These are phyloP conservation scores for Adela reaumurella DNA, from an alignment of 2,888 invertebrate species.

Conservation along the genomic window DNA sequence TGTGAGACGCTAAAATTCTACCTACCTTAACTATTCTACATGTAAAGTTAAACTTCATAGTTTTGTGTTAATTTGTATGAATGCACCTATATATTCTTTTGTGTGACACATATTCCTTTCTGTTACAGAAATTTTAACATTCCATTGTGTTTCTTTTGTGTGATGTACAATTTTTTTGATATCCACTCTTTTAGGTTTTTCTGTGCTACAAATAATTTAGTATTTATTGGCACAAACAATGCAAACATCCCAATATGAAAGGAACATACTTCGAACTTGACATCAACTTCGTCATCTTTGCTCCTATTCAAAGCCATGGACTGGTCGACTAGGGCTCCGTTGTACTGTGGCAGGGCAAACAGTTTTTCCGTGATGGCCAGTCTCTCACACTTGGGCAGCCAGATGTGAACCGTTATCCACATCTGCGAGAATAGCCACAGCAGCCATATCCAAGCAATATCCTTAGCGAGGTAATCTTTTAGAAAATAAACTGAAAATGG, in stretches of 20 bases:
- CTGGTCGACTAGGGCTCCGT: slow-evolving; percentile 78
- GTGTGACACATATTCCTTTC: too few relatives aligned
- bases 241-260: neutral
- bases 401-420: slow-evolving; percentile 84
- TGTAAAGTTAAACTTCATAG: too few relatives aligned
- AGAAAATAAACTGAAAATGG: slow-evolving; percentile 37
- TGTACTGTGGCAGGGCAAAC: slow-evolving; percentile 82
- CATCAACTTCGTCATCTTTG: slow-evolving; percentile 60
- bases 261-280: slow-evolving; percentile 35
- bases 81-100: too few relatives aligned
- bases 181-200: too few relatives aligned
- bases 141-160: too few relatives aligned
- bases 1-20: too few relatives aligned
- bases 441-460: slow-evolving; percentile 76
- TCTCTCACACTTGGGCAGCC: slow-evolving; percentile 79
- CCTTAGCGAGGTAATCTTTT: slow-evolving; percentile 51
- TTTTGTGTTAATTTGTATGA: too few relatives aligned
- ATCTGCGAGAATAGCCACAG: slow-evolving; percentile 79
- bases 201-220: neutral
- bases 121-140: too few relatives aligned
- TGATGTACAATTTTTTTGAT: too few relatives aligned
- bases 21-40: too few relatives aligned
- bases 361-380: slow-evolving; percentile 81
- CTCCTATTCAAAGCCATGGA: slow-evolving; percentile 78
- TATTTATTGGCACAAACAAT: neutral